Base-by-base conservation (phyloP, 2,888 invertebrate species). In the Plebejus melissa region DNA sequence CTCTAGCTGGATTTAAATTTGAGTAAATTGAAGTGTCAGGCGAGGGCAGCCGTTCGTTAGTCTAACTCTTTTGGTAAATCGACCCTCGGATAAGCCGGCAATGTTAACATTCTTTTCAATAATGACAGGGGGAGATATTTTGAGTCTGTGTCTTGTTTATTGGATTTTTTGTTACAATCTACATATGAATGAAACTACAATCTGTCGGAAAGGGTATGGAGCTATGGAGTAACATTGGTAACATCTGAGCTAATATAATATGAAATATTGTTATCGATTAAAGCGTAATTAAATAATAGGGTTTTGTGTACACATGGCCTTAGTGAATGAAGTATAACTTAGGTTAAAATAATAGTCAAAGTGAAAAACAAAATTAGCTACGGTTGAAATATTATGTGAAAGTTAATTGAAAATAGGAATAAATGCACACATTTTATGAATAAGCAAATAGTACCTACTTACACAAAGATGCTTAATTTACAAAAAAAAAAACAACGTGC, bases 91-190 rank as follows among this genome's bases (percentile, higher is more conserved):
- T 93, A 90, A 92, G 89, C 91, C 87, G 86, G 90, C 88, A 85
- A 88, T 89, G 89, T 89, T 93, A 91, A 92, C 91, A 93, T 93
- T 93, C 91, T 90, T 93, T 91, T 92, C 91, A 92, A 93, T 93
- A 93, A 93, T 91, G 91, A 91, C 85, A 86, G 83, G 90, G 91
- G 92, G 90, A 88, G 87, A 85, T 22, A 22, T 83, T 84, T 83
- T 86, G 88, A 87, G 84, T 83, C 90, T 85, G 83, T 88, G 89
- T 90, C 90, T 91, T 92, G 92, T 93, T 93, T 93, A 93, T 93
- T 93, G 91, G 93, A 92, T 93, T 93, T 93, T 93, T 93, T 93
- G 92, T 91, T 89, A 85, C 93, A 90, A 75, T 93, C 90, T 93
- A 89, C 93, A 93, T 93, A 91, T 93, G 93, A 93, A 93, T 93